A percentile compares a stretch with the other conserved stretches of the same genome.
Conservation (phyloP, 2,797 vertebrate genomes). For the Amblyopsis hoosieri region DNA sequence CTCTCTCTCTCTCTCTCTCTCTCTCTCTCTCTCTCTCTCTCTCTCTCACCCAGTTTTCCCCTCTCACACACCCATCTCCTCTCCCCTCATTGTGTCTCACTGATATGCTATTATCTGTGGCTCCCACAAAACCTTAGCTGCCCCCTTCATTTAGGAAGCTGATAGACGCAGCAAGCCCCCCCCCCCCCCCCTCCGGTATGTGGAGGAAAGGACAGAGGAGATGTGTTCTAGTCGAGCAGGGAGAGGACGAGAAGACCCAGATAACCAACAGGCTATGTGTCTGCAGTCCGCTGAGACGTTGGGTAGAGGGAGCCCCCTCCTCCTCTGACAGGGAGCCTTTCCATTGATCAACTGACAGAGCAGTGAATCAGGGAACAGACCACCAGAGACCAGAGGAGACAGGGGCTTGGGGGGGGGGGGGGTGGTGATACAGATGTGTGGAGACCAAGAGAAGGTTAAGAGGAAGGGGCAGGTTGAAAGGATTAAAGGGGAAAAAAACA, state of each 20-base stretch:
- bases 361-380: conserved; percentile 67
- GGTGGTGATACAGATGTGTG: conserved; percentile 1
- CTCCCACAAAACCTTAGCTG: conserved; percentile 28
- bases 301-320: conserved; percentile 18
- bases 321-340: conserved; percentile 63
- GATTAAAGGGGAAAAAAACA: neutral
- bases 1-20: conserved; percentile 44
- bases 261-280: conserved; percentile 51
- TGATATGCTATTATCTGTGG: conserved; percentile 50
- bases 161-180: neutral
- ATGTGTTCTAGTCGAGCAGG: conserved; percentile 36
- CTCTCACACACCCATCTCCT: conserved; percentile 5
- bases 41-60: neutral
- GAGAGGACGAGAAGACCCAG: conserved; percentile 25
- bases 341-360: conserved; percentile 71
- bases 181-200: neutral
- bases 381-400: conserved; percentile 46
- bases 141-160: conserved; percentile 29
- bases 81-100: conserved; percentile 42
- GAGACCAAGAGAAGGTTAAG: neutral
- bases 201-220: neutral
- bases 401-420: conserved; percentile 11
- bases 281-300: conserved; percentile 45
- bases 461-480: neutral
- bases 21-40: conserved; percentile 52